These are phyloP conservation scores for Ardeotis arabs DNA, from an alignment of 2,113 vertebrate species.

Conservation along the genomic window DNA sequence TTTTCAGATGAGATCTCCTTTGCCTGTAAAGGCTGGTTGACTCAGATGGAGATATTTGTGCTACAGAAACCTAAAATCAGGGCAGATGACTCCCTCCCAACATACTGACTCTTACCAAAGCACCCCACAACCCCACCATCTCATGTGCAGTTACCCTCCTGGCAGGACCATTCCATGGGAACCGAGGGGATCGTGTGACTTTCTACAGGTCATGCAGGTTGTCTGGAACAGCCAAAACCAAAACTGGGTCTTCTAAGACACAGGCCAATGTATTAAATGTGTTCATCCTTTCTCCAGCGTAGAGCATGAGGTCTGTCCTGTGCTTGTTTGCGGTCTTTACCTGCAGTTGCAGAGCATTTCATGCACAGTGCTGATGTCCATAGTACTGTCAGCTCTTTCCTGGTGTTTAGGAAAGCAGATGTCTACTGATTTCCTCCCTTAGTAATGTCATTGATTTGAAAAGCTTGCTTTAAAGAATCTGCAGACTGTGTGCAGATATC, in stretches of 20 bases:
- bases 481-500: background rate
- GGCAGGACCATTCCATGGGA: background rate
- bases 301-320: background rate
- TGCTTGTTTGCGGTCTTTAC: accelerated
- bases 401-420: background rate
- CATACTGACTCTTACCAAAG: background rate
- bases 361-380: background rate
- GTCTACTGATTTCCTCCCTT: background rate
- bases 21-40: background rate
- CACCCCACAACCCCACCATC: background rate
- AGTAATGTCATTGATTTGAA: background rate
- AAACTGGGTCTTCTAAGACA: background rate
- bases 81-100: background rate
- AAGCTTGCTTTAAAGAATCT: background rate
- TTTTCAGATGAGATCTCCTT: background rate
- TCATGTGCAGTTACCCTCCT: background rate
- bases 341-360: background rate
- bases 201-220: background rate
- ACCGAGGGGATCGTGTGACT: background rate
- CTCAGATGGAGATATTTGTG: background rate
- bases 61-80: background rate
- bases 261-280: accelerated
- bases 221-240: background rate
- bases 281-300: background rate
- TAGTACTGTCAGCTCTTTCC: background rate